Evolutionary conservation across 1,140 invertebrate species (phyloP).

Genomic region (Zaprionus nigranus): DNA sequence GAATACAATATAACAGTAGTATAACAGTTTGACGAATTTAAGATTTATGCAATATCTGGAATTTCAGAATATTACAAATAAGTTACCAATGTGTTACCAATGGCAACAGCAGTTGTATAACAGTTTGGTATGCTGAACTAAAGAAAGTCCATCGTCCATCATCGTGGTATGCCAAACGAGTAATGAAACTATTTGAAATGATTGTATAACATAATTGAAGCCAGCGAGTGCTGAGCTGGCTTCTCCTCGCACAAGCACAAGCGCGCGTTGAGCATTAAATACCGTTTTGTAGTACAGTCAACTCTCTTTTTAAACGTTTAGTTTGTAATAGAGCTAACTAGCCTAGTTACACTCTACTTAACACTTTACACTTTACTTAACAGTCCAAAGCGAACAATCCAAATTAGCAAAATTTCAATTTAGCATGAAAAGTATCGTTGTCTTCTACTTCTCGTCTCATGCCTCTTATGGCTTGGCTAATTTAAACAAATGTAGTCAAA

Average conservation of each 20-base stretch:
- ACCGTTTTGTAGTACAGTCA: constrained; percentile 14
- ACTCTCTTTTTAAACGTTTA: constrained; percentile 33
- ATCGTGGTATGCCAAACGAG: neutral
- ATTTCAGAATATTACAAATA: neutral
- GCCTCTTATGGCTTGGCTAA: constrained; percentile 11
- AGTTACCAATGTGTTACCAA: neutral
- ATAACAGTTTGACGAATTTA: constrained; percentile 11
- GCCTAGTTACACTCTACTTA: constrained; percentile 49
- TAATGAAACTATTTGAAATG: constrained; percentile 4
- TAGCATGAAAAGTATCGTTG: constrained; percentile 13
- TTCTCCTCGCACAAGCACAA: neutral
- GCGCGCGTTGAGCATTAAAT: neutral
- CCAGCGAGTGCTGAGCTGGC: neutral
- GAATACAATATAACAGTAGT: neutral
- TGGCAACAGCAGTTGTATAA: constrained; percentile 1
- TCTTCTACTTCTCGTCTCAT: neutral
- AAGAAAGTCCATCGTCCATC: constrained; percentile 5
- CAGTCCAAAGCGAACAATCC: constrained; percentile 27
- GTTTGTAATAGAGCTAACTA: constrained; percentile 17
- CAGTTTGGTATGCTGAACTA: neutral
- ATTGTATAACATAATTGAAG: constrained; percentile 38
- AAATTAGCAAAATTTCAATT: constrained; percentile 49
- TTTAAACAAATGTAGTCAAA: constrained; percentile 41
- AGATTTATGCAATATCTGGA: too few relatives aligned
- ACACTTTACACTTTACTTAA: constrained; percentile 14